A percentile compares a stretch with the other conserved stretches of the same genome.
phyloP scores from a whole-genome alignment of 2,888 invertebrate species.

The Eremobia ochroleuca region DNA sequence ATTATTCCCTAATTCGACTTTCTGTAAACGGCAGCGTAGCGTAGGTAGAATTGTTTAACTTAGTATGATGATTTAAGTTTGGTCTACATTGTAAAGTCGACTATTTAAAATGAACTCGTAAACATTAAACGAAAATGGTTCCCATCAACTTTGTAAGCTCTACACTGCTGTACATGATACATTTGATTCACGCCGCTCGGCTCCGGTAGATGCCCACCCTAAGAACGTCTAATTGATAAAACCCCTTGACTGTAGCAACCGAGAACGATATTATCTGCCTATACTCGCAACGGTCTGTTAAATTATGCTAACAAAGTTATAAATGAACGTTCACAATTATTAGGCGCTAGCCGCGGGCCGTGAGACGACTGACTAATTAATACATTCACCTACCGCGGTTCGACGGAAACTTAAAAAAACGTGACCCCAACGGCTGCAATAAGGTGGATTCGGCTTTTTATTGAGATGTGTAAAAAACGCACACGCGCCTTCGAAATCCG shows the following conservation, averaged over 20 bases:
- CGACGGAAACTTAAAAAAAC: slow-evolving; percentile 84
- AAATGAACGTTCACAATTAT: slow-evolving; percentile 82
- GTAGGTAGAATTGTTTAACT: slow-evolving; percentile 12
- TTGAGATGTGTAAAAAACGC: slow-evolving; percentile 81
- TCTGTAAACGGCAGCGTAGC: slow-evolving; percentile 16
- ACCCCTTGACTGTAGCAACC: slow-evolving; percentile 60
- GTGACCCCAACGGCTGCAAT: slow-evolving; percentile 87
- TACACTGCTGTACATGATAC: slow-evolving; percentile 44
- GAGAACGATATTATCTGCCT: slow-evolving; percentile 75
- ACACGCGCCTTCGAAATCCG: slow-evolving; percentile 88
- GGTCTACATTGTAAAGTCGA: not conserved
- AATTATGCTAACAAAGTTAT: slow-evolving; percentile 85
- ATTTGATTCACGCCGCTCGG: slow-evolving; percentile 60
- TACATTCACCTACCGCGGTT: slow-evolving; percentile 86
- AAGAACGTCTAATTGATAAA: slow-evolving; percentile 69
- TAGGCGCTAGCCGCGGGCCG: slow-evolving; percentile 67
- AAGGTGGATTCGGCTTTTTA: slow-evolving; percentile 88
- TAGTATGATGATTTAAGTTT: slow-evolving; percentile 6
- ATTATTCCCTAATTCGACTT: slow-evolving; percentile 42
- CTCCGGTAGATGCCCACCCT: slow-evolving; percentile 69
- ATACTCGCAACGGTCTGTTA: slow-evolving; percentile 76
- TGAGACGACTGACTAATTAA: slow-evolving; percentile 84
- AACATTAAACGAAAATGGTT: slow-evolving; percentile 32
- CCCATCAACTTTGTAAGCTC: slow-evolving; percentile 37
- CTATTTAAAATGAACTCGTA: slow-evolving; percentile 3